These are phyloP conservation scores for Hyppa rectilinea DNA, from an alignment of 2,888 invertebrate genomes.

Conservation along the genomic window DNA sequence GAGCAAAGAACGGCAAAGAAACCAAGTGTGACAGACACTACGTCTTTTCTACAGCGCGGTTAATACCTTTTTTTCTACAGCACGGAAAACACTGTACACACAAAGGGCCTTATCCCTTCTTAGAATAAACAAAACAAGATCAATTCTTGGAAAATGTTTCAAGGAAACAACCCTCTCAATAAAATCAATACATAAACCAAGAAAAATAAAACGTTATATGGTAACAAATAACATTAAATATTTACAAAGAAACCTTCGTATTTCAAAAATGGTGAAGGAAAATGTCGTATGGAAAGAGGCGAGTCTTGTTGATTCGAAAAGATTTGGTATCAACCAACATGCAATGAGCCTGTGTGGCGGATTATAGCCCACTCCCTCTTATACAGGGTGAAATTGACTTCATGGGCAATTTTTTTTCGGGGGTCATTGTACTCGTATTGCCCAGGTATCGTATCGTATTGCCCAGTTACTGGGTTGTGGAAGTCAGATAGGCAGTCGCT, in stretches of 20 bases:
- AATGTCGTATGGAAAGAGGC: not conserved
- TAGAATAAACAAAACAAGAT: slow-evolving; percentile 20
- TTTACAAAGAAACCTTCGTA: slow-evolving; percentile 26
- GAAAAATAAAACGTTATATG: slow-evolving; percentile 18
- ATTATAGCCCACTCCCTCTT: not conserved
- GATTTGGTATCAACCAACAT: too few species aligned
- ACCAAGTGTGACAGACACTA: too few species aligned
- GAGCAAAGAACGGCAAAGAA: too few species aligned
- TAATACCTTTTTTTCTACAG: too few species aligned
- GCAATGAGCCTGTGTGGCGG: not conserved
- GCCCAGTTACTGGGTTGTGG: too few species aligned
- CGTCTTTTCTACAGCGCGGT: too few species aligned
- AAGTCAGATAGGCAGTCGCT: too few species aligned
- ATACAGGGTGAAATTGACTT: too few species aligned
- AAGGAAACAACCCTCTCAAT: slow-evolving; percentile 7
- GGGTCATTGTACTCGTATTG: too few species aligned
- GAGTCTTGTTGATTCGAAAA: not conserved
- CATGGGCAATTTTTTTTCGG: too few species aligned
- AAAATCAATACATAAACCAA: slow-evolving; percentile 29
- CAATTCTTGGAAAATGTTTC: slow-evolving; percentile 4
- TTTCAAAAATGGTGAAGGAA: slow-evolving; percentile 3
- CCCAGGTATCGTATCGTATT: too few species aligned
- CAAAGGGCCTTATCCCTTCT: not conserved
- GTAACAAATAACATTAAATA: slow-evolving; percentile 19
- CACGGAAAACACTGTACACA: not conserved